phyloP scores from a whole-genome alignment of 2,888 invertebrate species.

The Amblyjoppa proteus region DNA sequence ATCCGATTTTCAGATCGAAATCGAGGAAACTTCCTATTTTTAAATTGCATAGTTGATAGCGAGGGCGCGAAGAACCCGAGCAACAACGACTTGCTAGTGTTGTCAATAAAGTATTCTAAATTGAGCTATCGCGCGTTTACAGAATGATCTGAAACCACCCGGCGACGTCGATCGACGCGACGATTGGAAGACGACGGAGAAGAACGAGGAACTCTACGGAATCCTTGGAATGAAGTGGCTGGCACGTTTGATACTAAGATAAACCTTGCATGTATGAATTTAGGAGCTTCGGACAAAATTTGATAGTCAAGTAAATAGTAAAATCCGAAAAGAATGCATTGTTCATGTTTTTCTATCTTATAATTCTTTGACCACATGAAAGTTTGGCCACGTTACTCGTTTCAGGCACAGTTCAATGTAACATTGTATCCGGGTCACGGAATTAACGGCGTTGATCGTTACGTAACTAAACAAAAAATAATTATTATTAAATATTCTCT shows the following conservation, averaged over 20 bases:
- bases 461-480: conserved; percentile 28
- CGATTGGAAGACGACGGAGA: conserved; percentile 41
- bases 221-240: conserved; percentile 66
- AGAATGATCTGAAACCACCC: conserved; percentile 48
- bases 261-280: conserved; percentile 3
- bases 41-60: too few relatives aligned
- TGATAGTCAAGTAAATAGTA: not conserved
- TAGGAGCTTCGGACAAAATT: not conserved
- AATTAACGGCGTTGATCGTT: not conserved
- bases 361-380: not conserved
- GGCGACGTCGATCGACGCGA: conserved; percentile 31
- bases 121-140: conserved; percentile 24
- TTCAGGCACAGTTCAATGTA: not conserved
- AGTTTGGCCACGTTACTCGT: not conserved
- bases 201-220: conserved; percentile 52
- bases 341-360: not conserved
- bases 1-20: too few relatives aligned
- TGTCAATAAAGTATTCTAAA: not conserved
- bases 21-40: too few relatives aligned
- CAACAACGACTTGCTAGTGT: too few relatives aligned
- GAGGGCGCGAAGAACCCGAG: too few relatives aligned
- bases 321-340: not conserved
- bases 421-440: not conserved
- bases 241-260: conserved; percentile 44
- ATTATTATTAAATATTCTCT: conserved; percentile 8